These are phyloP conservation scores for Coregonus ussuriensis DNA, from an alignment of 2,797 vertebrate species.

Conservation along the genomic window DNA sequence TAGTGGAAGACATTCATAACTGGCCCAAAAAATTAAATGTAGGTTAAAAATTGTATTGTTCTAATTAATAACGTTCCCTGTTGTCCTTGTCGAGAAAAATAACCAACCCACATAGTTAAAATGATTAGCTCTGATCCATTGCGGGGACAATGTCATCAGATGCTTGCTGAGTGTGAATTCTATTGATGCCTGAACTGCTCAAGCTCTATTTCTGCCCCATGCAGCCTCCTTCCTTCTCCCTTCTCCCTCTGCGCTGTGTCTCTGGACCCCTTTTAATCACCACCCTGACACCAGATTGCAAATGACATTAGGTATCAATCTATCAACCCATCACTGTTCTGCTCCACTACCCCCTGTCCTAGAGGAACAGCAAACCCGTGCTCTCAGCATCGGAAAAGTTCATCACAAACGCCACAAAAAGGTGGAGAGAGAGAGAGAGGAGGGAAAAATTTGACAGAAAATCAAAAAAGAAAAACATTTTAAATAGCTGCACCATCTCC, in stretches of 20 bases:
- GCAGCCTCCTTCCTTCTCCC: slow-evolving; percentile 15
- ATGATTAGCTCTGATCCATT: slow-evolving; percentile 46
- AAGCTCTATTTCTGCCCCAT: slow-evolving; percentile 5
- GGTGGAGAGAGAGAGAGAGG: neutral
- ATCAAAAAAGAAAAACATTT: slow-evolving; percentile 48
- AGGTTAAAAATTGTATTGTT: slow-evolving; percentile 4
- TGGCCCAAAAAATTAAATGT: neutral
- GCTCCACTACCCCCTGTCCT: neutral
- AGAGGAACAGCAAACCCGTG: slow-evolving; percentile 16
- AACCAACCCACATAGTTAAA: slow-evolving; percentile 57
- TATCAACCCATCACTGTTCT: slow-evolving; percentile 31
- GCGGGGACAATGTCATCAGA: slow-evolving; percentile 50
- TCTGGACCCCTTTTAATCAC: slow-evolving; percentile 27
- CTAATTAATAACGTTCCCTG: slow-evolving; percentile 35
- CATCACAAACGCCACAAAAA: slow-evolving; percentile 43
- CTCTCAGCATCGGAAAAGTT: slow-evolving; percentile 38
- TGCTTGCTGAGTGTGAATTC: slow-evolving; percentile 26
- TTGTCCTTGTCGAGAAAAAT: slow-evolving; percentile 25
- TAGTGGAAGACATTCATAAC: neutral
- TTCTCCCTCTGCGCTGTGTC: neutral
- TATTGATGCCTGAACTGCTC: neutral
- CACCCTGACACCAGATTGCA: slow-evolving; percentile 37
- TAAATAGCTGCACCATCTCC: slow-evolving; percentile 55
- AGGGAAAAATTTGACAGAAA: neutral
- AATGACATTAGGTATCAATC: slow-evolving; percentile 47